Percentiles rank a stretch among this genome's conserved stretches.
Evolutionary conservation across 2,888 invertebrate species (phyloP).

Genomic region (Entomobrya multifasciata): DNA sequence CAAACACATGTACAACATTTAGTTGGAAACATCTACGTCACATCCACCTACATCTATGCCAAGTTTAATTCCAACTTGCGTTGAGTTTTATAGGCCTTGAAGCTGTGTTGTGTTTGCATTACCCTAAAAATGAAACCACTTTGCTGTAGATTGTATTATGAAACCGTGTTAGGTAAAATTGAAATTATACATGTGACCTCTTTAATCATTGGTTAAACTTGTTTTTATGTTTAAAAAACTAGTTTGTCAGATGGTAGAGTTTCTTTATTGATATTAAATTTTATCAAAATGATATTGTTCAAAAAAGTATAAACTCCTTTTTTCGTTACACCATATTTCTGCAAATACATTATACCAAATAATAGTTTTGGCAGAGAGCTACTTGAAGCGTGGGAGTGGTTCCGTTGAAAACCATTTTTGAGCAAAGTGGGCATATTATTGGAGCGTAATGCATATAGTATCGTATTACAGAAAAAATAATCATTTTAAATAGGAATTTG

Average conservation of each 20-base stretch:
- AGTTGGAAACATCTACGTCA: too few species aligned
- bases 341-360: too few species aligned
- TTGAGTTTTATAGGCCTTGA: neutral
- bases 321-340: slow-evolving; percentile 31
- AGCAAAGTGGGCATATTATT: slow-evolving; percentile 2
- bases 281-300: neutral
- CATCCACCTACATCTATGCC: too few species aligned
- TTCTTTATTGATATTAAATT: neutral
- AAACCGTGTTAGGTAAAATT: too few species aligned
- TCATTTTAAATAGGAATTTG: slow-evolving; percentile 66
- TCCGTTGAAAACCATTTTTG: slow-evolving; percentile 44
- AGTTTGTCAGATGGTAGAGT: neutral
- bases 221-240: too few species aligned
- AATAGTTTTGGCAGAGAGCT: slow-evolving; percentile 52
- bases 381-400: neutral
- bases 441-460: neutral
- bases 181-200: too few species aligned
- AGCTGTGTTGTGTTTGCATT: neutral
- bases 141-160: neutral
- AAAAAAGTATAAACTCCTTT: neutral
- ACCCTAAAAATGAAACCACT: neutral
- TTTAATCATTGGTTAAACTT: too few species aligned
- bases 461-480: slow-evolving; percentile 44
- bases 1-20: neutral
- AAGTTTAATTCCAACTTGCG: too few species aligned